These are phyloP conservation scores for Syngnathus floridae DNA, from an alignment of 2,113 vertebrate genomes.

Conservation along the genomic window DNA sequence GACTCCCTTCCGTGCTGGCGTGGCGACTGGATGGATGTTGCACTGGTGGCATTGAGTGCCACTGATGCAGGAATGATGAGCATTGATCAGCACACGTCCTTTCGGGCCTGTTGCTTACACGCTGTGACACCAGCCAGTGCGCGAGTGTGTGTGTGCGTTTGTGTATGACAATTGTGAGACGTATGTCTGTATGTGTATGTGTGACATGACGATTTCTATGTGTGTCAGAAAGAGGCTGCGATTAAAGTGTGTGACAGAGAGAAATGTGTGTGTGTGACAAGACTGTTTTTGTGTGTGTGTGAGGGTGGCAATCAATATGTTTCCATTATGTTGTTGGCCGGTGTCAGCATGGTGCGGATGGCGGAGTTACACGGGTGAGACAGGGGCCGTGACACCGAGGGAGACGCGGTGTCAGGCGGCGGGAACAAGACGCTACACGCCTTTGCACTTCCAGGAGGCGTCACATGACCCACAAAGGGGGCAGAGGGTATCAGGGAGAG, in stretches of 20 bases:
- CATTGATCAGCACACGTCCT: conserved; percentile 79
- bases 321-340: conserved; percentile 94
- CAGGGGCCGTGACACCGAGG: conserved; percentile 87
- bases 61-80: conserved; percentile 66
- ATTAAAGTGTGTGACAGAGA: no score
- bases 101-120: conserved; percentile 74
- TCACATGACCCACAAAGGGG: conserved; percentile 56
- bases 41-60: not conserved
- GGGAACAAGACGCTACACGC: conserved; percentile 90
- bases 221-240: no score
- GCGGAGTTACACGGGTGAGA: conserved; percentile 87
- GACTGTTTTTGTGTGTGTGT: not conserved
- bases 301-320: conserved; percentile 89
- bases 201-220: no score
- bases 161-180: not conserved
- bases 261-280: not conserved
- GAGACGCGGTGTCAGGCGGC: conserved; percentile 85
- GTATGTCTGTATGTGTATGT: no score
- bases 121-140: no score
- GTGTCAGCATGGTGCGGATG: conserved; percentile 98
- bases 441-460: conserved; percentile 83
- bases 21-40: not conserved
- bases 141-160: no score
- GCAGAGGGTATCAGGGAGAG: conserved; percentile 12
- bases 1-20: no score